Evolutionary conservation across 2,113 vertebrate genomes (phyloP), one percentile per base, ranked within the genome.

Genomic region (Jacana jacana): DNA sequence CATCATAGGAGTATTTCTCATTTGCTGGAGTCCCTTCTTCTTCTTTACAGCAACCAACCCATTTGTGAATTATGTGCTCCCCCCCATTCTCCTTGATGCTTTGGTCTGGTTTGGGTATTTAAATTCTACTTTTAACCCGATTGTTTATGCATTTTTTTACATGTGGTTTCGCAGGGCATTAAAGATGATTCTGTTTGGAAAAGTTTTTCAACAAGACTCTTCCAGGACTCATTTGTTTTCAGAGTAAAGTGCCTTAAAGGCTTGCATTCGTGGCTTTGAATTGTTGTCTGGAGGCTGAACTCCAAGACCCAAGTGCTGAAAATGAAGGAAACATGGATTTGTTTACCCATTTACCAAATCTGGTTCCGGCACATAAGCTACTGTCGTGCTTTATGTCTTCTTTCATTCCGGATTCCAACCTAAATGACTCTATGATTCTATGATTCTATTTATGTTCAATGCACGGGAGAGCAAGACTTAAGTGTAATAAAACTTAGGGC

Each of bases 111-210:
- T 98, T 82, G 98, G 98, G 58, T 99, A 99, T 70, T 97, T 99
- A 81, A 99, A 99, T 91, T 99, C 98, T 49, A 97, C 97, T 9
- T 97, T 98, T 60, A 99, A 99, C 71, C 98, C 98, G 68, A 92
- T 99, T 79, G 93, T 99, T 87, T 99, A 99, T 65, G 98, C 98
- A 11, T 98, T 98, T 96, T 98, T 99, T 96, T 98, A 98, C 82
- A 96, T 91, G 25, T 98, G 98, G 98, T 99, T 99, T 96, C 98
- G 97, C 83, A 98, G 70, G 72, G 98, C 98, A n/a, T 80, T 99
- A 75, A 98, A 97, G 89, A 93, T 98, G 42, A 98, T 99, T 81
- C 66, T 99, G 19, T 86, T 97, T 44, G 98, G 98, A 68, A 97
- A 97, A 94, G 93, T 98, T 95, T 98, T 98, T 94, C 96, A 97